Evolutionary conservation across 1,140 invertebrate species (phyloP).

Genomic region (Drosophila subpulchrella): DNA sequence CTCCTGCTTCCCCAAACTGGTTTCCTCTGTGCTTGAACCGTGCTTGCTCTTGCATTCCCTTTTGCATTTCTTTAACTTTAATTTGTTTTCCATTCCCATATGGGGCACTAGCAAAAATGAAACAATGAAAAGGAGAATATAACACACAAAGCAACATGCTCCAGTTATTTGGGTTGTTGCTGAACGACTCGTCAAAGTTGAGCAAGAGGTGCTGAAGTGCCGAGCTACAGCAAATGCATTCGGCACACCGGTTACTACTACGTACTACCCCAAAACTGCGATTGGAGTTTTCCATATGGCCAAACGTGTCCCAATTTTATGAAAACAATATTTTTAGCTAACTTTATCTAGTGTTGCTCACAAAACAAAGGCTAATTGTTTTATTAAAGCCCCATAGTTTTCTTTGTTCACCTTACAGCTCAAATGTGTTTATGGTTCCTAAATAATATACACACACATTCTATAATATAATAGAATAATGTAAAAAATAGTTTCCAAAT

Average conservation of each 20-base stretch:
- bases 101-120: conserved; percentile 5
- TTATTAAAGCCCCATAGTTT: no score
- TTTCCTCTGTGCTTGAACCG: conserved; percentile 6
- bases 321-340: no score
- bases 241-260: not conserved
- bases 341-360: no score
- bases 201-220: conserved; percentile 2
- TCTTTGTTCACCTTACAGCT: no score
- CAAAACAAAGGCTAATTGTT: no score
- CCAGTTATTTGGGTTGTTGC: conserved; percentile 37
- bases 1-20: conserved; percentile 38
- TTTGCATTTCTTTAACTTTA: conserved; percentile 9
- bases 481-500: no score
- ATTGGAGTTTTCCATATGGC: not conserved
- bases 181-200: conserved; percentile 19
- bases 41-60: not conserved
- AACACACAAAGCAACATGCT: conserved; percentile 35
- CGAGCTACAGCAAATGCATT: conserved; percentile 18
- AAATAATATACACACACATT: no score
- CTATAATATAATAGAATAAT: no score
- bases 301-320: no score
- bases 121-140: conserved; percentile 19
- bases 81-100: conserved; percentile 34
- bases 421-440: no score
- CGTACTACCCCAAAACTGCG: not conserved